Evolutionary conservation across 2,797 vertebrate species (phyloP).

Genomic region (Sorex maritimensis): DNA sequence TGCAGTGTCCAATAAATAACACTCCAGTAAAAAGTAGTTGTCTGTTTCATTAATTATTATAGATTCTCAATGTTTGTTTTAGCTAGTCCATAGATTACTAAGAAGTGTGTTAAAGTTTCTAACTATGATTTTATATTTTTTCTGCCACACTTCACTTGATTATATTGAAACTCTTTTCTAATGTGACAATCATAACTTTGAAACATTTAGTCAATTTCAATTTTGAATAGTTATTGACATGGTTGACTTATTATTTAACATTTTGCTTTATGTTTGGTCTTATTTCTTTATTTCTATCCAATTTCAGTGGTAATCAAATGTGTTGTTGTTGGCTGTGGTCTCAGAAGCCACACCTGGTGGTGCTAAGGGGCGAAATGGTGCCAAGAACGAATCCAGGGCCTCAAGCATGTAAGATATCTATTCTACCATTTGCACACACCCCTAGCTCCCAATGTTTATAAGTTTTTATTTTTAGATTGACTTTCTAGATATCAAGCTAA

Average conservation of each 20-base stretch:
- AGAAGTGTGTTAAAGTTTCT: neutral
- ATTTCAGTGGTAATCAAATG: neutral
- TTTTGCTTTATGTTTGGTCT: conserved; percentile 50
- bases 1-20: neutral
- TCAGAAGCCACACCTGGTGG: no score
- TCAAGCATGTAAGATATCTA: no score
- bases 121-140: neutral
- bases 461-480: neutral
- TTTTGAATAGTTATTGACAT: neutral
- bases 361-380: no score
- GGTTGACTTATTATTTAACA: neutral
- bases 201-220: conserved; percentile 37
- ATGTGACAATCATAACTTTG: neutral
- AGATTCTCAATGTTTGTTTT: neutral
- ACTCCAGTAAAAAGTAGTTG: neutral
- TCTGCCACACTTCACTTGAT: neutral
- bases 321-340: neutral
- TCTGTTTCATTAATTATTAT: neutral
- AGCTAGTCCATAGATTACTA: neutral
- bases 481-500: conserved; percentile 21
- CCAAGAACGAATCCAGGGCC: no score
- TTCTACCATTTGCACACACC: no score
- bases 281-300: neutral
- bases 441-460: neutral
- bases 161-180: neutral